Evolutionary conservation across 1,140 invertebrate species (phyloP).

Genomic region (Triops cancriformis): DNA sequence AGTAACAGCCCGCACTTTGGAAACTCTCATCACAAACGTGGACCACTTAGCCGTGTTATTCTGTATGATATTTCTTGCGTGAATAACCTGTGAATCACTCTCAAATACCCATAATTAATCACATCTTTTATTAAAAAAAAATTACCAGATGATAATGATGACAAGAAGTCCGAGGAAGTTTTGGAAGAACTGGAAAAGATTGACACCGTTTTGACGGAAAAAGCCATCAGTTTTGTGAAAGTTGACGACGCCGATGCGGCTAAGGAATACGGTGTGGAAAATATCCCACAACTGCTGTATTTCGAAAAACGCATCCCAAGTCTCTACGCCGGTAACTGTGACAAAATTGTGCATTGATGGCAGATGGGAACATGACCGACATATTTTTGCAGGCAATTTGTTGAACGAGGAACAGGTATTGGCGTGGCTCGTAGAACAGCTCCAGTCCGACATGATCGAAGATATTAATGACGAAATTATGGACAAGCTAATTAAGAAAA

Average conservation of each 20-base stretch:
- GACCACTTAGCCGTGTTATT: constrained; percentile 87
- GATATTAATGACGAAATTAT: constrained; percentile 91
- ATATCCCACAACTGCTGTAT: constrained; percentile 75
- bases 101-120: neutral
- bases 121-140: neutral
- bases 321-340: constrained; percentile 66
- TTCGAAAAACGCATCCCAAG: constrained; percentile 89
- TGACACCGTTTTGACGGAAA: constrained; percentile 83
- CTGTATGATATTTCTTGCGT: constrained; percentile 59
- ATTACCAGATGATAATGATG: constrained; percentile 64
- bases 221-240: constrained; percentile 86
- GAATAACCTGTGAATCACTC: constrained; percentile 29
- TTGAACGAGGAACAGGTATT: constrained; percentile 85
- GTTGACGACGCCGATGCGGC: constrained; percentile 79
- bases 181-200: constrained; percentile 81
- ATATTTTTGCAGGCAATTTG: constrained; percentile 71
- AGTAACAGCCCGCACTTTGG: constrained; percentile 75
- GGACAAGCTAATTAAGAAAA: constrained; percentile 76
- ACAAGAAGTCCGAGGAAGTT: constrained; percentile 56
- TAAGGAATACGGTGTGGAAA: constrained; percentile 74
- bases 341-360: neutral
- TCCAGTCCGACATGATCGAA: constrained; percentile 88
- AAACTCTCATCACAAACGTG: constrained; percentile 78
- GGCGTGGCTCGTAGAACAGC: constrained; percentile 73
- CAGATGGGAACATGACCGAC: neutral